Evolutionary conservation across 2,888 invertebrate genomes (phyloP).

Genomic region (Ophonus ardosiacus): DNA sequence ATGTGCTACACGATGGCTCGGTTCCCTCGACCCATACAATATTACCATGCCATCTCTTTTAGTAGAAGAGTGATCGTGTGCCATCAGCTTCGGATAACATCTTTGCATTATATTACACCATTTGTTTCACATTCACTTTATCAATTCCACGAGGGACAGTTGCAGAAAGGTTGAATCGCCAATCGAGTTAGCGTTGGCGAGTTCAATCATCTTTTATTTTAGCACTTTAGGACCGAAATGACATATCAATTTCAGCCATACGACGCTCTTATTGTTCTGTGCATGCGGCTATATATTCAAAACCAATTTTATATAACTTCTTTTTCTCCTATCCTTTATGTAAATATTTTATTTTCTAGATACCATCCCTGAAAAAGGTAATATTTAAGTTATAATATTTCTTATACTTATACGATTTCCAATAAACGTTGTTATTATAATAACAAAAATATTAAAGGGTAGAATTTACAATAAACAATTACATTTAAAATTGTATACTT

Average conservation of each 20-base stretch:
- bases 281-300: slow-evolving; percentile 44
- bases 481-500: too few relatives aligned
- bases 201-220: slow-evolving; percentile 61
- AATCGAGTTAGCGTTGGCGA: slow-evolving; percentile 40
- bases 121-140: slow-evolving; percentile 61
- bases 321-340: background rate
- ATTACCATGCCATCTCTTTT: background rate
- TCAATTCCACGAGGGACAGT: slow-evolving; percentile 56
- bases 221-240: slow-evolving; percentile 45
- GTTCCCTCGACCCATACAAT: background rate
- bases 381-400: too few relatives aligned
- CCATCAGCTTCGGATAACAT: slow-evolving; percentile 19
- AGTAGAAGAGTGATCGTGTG: slow-evolving; percentile 26
- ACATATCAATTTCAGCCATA: slow-evolving; percentile 51
- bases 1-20: slow-evolving; percentile 41
- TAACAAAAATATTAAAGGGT: too few relatives aligned
- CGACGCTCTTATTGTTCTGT: slow-evolving; percentile 18
- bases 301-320: slow-evolving; percentile 43
- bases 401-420: too few relatives aligned
- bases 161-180: slow-evolving; percentile 53
- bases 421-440: too few relatives aligned
- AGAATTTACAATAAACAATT: too few relatives aligned
- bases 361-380: too few relatives aligned
- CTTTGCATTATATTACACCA: slow-evolving; percentile 46
- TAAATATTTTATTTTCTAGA: background rate